A percentile compares a stretch with the other conserved stretches of the same genome.
Conservation (phyloP, 1,140 invertebrate species). For the Ylistrum balloti region DNA sequence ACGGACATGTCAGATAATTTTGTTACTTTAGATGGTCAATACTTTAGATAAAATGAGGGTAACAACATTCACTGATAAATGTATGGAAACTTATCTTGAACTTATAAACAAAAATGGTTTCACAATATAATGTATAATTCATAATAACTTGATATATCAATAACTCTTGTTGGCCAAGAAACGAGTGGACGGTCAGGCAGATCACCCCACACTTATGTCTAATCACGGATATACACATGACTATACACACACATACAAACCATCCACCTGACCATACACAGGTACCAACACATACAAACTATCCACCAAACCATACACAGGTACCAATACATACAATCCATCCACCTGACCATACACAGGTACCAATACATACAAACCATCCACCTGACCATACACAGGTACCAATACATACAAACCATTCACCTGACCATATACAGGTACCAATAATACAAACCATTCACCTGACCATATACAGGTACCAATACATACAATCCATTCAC, state of each 20-base stretch:
- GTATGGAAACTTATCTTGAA: no score
- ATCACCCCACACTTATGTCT: no score
- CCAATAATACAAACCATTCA: no score
- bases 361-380: background rate
- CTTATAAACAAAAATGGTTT: no score
- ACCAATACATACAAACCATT: background rate
- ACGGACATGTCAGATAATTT: background rate
- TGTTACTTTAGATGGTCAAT: background rate
- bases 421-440: conserved; percentile 14
- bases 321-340: background rate
- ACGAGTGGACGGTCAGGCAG: no score
- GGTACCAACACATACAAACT: background rate
- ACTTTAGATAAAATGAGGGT: no score
- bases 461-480: conserved; percentile 2
- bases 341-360: conserved; percentile 17
- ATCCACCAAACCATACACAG: background rate
- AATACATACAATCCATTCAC: conserved; percentile 1
- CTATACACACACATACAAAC: conserved; percentile 4
- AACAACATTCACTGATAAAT: no score
- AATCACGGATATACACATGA: no score
- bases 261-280: conserved; percentile 30
- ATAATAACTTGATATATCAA: no score
- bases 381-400: conserved; percentile 20
- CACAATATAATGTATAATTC: no score
- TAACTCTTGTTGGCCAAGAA: no score